Base-by-base conservation (phyloP, 1,140 invertebrate genomes). In the Drosophila pallidifrons region DNA sequence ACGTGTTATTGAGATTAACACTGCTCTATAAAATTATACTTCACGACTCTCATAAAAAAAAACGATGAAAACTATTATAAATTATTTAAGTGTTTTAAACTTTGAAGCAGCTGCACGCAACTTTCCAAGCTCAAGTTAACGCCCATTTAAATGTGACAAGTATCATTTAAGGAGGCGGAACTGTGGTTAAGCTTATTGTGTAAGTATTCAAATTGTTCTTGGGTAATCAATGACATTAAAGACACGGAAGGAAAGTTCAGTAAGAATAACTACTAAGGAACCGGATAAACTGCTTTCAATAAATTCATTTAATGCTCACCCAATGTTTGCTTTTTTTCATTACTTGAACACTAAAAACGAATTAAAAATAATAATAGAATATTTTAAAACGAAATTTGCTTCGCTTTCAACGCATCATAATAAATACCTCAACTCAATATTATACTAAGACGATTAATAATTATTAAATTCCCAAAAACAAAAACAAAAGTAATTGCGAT, bases 371-470 rank as follows among this genome's bases (percentile, higher is more conserved):
- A 11, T 25, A 41, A 41, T 41, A 41, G 11, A 41, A 41, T 11
- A 41, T 32, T 30, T 8, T 5, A 8, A 32, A 5, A 32, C 30
- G 0, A 32, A 32, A 32, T 32, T 6, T 41, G 7, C 10, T 10
- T 41, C 10, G 11, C 11, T 11, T 41, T 10, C 35, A 38, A 38
- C 13, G 32, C 16, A 4, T 13, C 51, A 5, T 3, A 52, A 13
- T 30, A 32, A 6, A 13, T 52, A 15, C 30, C 15, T n/a, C 3
- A 41, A 38, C 35, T 13, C 47, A 35, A 69, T 32, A 35, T 8
- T 45, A 11, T 58, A 28, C 20, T 47, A 63, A 55, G 82, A 81
- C 74, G 78, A 58, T 67, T 55, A 59, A 64, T 68, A 67, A 77
- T 65, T 74, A 59, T 67, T 80, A 2, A 77, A 73, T 77, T 70